A percentile compares a stretch with the other conserved stretches of the same genome.
These are phyloP conservation scores for Neotoxoptera formosana DNA, from an alignment of 1,140 invertebrate genomes.

Conservation along the genomic window DNA sequence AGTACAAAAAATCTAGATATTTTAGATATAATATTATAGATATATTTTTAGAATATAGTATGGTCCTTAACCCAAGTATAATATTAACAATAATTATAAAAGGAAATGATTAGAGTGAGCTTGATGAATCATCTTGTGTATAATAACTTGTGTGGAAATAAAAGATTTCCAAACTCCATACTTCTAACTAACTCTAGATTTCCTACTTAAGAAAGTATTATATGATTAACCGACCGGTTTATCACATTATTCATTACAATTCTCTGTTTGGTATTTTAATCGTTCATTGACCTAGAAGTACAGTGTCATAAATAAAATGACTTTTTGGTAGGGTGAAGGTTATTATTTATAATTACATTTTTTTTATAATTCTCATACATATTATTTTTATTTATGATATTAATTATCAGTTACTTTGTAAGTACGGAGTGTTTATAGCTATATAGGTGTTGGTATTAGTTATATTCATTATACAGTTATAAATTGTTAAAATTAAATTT, in stretches of 20 bases:
- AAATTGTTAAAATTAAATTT: neutral
- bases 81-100: too few relatives aligned
- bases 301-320: neutral
- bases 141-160: neutral
- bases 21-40: too few relatives aligned
- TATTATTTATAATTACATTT: neutral
- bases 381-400: neutral
- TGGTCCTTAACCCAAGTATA: neutral
- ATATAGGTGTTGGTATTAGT: neutral
- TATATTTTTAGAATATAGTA: too few relatives aligned
- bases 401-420: neutral
- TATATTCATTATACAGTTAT: too few relatives aligned
- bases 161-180: neutral
- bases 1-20: neutral
- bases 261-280: constrained; percentile 23
- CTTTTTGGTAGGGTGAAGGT: neutral
- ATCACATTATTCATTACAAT: neutral
- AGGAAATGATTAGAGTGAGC: neutral
- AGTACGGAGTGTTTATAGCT: neutral
- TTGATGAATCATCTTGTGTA: neutral
- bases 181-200: neutral
- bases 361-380: neutral
- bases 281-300: constrained; percentile 6
- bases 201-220: neutral
- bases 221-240: neutral